Conservation (phyloP, 2,797 vertebrate genomes). For the Macropodus opercularis region DNA sequence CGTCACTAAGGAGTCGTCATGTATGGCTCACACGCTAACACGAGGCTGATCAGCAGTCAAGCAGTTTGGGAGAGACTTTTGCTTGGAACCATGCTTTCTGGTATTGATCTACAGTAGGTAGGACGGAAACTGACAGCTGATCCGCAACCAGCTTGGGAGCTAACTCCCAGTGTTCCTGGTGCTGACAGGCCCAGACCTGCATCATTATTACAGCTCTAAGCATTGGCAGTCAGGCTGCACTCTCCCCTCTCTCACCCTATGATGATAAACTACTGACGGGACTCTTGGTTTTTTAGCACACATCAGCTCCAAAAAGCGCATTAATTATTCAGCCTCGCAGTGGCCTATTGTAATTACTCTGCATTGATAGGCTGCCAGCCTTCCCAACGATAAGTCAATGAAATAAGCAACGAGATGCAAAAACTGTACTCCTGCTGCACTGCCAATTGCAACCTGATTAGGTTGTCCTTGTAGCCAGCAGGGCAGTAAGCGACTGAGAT, state of each 20-base stretch:
- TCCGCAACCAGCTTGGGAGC: constrained; percentile 58
- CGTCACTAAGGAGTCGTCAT: constrained; percentile 5
- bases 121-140: constrained; percentile 67
- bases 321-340: constrained; percentile 82
- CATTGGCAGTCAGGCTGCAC: constrained; percentile 72
- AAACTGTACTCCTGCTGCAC: constrained; percentile 60
- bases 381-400: constrained; percentile 75
- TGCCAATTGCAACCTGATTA: constrained; percentile 62
- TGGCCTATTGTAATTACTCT: constrained; percentile 83
- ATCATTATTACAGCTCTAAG: constrained; percentile 76
- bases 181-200: constrained; percentile 70
- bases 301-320: constrained; percentile 80
- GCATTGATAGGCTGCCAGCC: constrained; percentile 80
- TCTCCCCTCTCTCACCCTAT: constrained; percentile 65
- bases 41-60: constrained; percentile 40
- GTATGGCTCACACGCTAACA: constrained; percentile 25
- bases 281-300: constrained; percentile 77
- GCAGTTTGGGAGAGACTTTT: constrained; percentile 51
- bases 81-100: constrained; percentile 57
- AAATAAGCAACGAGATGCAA: constrained; percentile 77
- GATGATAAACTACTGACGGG: constrained; percentile 79
- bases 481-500: constrained; percentile 37
- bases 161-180: constrained; percentile 60
- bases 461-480: constrained; percentile 57
- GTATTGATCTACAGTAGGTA: constrained; percentile 64